Evolutionary conservation across 2,113 vertebrate species (phyloP), one percentile per base, ranked within the genome.

Genomic region (Alosa alosa): DNA sequence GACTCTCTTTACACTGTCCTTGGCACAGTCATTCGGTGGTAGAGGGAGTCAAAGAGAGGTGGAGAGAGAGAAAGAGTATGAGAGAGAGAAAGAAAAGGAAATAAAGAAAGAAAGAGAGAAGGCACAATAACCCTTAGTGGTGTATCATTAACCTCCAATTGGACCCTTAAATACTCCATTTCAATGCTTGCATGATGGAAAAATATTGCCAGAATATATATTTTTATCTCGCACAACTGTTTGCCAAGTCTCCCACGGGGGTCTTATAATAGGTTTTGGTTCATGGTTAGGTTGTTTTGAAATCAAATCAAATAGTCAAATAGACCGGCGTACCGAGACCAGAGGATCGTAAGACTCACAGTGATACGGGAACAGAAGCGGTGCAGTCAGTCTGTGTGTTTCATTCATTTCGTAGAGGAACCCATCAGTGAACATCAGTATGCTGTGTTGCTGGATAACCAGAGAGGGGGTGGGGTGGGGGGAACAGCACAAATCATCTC

Each of bases 1-100:
- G 72, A 78, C 72, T 75, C 31, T 36, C 68, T 39, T 75, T 75
- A 75, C 25, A 75, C 68, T 17, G 68, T 39, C 68, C 68, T 75
- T 75, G 68, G 68, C 68, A 75, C 31, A 75, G 31, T 75, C 39
- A 39, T 75, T 75, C 68, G 1, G 31, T 36, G 31, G 68, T 39
- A 39, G 15, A 64, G 11, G 55, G 20, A 82, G 10, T 15, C 31
- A 36, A 39, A 75, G 25, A 39, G 10, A 36, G 25, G 11, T 11
- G 13, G 11, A 13, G 68, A 75, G 68, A 36, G 68, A 11, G 25
- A 36, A 9, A 72, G 25, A 72, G 25, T 36, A 9, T 1, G 64
- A 72, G 22, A 72, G 3, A 72, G n/a, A 72, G 20, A 25, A 10
- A 9, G 20, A 68, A n/a, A 68, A 3, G 11, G n/a, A 68, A 31